Evolutionary conservation across 1,140 invertebrate genomes (phyloP).

Genomic region (Asobara japonica): DNA sequence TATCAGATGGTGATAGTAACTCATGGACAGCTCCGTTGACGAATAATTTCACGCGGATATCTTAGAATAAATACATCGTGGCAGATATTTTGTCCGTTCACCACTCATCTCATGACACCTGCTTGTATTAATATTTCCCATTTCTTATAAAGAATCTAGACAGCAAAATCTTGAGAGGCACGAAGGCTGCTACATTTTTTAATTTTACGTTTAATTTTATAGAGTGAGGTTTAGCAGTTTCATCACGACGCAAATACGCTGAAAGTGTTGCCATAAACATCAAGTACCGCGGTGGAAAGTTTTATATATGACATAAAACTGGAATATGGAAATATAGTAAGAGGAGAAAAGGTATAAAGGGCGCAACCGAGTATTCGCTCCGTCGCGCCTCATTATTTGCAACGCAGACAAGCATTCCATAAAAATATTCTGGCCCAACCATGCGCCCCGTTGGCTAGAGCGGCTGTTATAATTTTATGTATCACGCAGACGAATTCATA

Average conservation of each 20-base stretch:
- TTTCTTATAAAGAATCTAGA: too few relatives aligned
- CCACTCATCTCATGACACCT: too few relatives aligned
- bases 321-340: constrained; percentile 12
- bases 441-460: not conserved
- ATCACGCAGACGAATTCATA: not conserved
- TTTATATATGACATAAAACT: constrained; percentile 6
- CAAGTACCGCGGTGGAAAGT: not conserved
- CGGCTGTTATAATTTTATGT: not conserved
- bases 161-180: too few relatives aligned
- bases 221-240: not conserved
- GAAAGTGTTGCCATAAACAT: constrained; percentile 3
- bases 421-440: constrained; percentile 3
- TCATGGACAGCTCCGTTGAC: too few relatives aligned
- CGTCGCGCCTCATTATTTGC: constrained; percentile 2
- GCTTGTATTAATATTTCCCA: too few relatives aligned
- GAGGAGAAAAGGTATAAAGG: constrained; percentile 3
- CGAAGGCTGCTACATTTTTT: not conserved
- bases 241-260: not conserved
- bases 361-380: not conserved
- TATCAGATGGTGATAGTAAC: too few relatives aligned
- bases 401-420: not conserved
- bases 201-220: not conserved
- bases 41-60: too few relatives aligned
- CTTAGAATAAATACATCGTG: too few relatives aligned
- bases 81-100: too few relatives aligned